phyloP scores from a whole-genome alignment of 2,113 vertebrate species.

The Dendropsophus ebraccatus region DNA sequence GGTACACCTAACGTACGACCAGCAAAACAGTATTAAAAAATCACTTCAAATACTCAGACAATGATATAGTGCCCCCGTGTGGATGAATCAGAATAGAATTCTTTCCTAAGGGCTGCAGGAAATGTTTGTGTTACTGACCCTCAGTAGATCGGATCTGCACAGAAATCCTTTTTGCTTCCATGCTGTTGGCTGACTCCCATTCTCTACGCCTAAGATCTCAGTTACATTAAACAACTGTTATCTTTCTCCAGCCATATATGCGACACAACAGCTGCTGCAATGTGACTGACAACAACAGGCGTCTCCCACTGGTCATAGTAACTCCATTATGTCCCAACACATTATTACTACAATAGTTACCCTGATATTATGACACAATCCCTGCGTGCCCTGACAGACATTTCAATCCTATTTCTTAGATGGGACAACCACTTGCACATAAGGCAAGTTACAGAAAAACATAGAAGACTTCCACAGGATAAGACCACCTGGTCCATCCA shows the following conservation, averaged over 20 bases:
- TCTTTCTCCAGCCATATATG: not conserved
- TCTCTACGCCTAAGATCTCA: not conserved
- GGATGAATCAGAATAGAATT: not conserved
- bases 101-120: not conserved
- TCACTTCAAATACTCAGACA: too few relatives aligned
- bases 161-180: not conserved
- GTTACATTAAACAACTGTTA: constrained; percentile 41
- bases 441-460: too few relatives aligned
- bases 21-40: too few relatives aligned
- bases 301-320: not conserved
- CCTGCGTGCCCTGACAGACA: too few relatives aligned
- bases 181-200: not conserved
- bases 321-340: not conserved
- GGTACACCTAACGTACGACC: too few relatives aligned
- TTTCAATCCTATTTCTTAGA: too few relatives aligned
- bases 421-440: too few relatives aligned
- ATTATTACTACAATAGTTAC: not conserved
- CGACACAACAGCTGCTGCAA: constrained; percentile 18
- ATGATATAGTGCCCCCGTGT: too few relatives aligned
- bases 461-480: too few relatives aligned
- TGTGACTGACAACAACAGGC: constrained; percentile 2
- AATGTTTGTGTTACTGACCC: not conserved
- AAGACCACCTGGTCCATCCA: too few relatives aligned
- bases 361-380: too few relatives aligned
- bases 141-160: not conserved